Percentiles rank a stretch among this genome's conserved stretches.
These are phyloP conservation scores for Nemapogon koenigi DNA, from an alignment of 2,888 invertebrate species.

Conservation along the genomic window DNA sequence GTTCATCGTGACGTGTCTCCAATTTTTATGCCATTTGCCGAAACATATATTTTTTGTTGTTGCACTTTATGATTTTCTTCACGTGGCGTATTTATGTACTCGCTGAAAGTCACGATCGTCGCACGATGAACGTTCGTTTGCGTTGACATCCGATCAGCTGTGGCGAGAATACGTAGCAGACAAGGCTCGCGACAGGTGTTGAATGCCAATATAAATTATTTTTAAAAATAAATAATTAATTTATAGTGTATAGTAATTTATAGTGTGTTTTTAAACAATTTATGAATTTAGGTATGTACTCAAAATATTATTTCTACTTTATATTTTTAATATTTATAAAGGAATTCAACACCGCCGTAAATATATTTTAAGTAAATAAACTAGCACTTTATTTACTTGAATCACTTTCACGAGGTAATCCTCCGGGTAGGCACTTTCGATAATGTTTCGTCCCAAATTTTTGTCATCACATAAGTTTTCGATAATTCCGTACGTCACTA, in stretches of 20 bases:
- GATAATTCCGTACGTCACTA: constrained; percentile 50
- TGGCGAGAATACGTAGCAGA: constrained; percentile 27
- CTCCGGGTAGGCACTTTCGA: constrained; percentile 27
- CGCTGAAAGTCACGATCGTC: no score
- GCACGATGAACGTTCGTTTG: constrained; percentile 33
- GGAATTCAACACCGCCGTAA: constrained; percentile 20
- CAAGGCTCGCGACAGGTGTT: constrained; percentile 21
- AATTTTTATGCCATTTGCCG: background rate
- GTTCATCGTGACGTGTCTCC: constrained; percentile 30
- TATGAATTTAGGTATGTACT: no score
- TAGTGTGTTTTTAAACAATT: no score
- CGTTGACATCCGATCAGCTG: constrained; percentile 38
- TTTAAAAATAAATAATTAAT: constrained; percentile 3
- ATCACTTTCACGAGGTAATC: constrained; percentile 31
- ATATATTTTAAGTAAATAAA: constrained; percentile 5
- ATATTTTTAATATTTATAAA: no score
- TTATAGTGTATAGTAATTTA: no score
- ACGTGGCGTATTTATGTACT: background rate
- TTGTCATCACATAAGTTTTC: constrained; percentile 27
- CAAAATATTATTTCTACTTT: no score
- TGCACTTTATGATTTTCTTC: background rate
- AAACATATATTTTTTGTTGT: background rate
- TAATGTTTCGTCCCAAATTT: constrained; percentile 35
- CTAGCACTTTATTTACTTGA: constrained; percentile 39
- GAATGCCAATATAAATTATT: constrained; percentile 3